phyloP scores from a whole-genome alignment of 2,888 invertebrate species.

The Actias luna region DNA sequence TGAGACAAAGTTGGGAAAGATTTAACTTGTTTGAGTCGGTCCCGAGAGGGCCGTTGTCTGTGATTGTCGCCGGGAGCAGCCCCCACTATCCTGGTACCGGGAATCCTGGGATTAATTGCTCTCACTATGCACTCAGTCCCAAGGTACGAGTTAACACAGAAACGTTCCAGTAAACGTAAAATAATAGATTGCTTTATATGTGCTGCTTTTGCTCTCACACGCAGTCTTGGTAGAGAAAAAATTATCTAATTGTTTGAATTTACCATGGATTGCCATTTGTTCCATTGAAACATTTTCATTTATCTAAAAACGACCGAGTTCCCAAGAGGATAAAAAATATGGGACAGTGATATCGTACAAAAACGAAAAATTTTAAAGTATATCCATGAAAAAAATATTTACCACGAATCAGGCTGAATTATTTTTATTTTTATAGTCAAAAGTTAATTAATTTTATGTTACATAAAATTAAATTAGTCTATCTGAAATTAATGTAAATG shows the following conservation, averaged over 20 bases:
- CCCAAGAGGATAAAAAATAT: no score
- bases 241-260: background rate
- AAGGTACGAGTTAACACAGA: slow-evolving; percentile 67
- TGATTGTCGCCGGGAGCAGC: slow-evolving; percentile 74
- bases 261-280: background rate
- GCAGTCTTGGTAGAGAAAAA: background rate
- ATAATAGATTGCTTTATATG: slow-evolving; percentile 43
- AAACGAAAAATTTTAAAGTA: no score
- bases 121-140: slow-evolving; percentile 68
- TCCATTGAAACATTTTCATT: slow-evolving; percentile 25
- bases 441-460: no score
- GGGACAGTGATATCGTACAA: no score
- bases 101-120: slow-evolving; percentile 69
- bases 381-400: no score
- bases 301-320: background rate
- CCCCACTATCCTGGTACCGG: slow-evolving; percentile 30
- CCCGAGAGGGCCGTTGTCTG: slow-evolving; percentile 70
- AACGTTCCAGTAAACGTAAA: slow-evolving; percentile 66
- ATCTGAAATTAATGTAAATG: no score
- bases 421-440: no score
- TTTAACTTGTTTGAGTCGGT: slow-evolving; percentile 68
- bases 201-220: background rate
- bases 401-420: no score
- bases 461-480: no score
- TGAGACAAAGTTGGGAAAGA: slow-evolving; percentile 67